A percentile compares a stretch with the other conserved stretches of the same genome.
phyloP scores from a whole-genome alignment of 2,113 vertebrate species.

The Edolisoma coerulescens region DNA sequence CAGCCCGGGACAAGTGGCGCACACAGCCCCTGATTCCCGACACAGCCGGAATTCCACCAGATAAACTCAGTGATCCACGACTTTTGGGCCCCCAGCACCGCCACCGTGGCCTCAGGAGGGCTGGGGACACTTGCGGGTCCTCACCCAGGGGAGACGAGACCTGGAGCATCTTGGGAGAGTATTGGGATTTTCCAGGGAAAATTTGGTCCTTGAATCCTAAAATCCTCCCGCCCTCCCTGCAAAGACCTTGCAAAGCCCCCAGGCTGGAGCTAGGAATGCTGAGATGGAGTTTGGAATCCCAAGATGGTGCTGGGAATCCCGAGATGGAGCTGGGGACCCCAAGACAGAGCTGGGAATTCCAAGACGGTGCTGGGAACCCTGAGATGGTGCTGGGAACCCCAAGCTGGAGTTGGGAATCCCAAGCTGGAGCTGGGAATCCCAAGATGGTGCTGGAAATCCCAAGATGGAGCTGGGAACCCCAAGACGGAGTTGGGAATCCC shows the following conservation, averaged over 20 bases:
- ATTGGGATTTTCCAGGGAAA: background rate
- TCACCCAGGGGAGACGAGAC: rapidly evolving
- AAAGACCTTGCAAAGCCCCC: background rate
- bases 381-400: background rate
- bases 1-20: background rate
- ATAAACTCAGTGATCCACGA: rapidly evolving
- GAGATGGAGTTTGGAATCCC: rapidly evolving
- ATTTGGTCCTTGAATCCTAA: background rate
- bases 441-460: rapidly evolving
- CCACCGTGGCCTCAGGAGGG: rapidly evolving
- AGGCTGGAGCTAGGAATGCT: rapidly evolving
- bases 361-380: background rate
- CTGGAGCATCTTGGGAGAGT: rapidly evolving
- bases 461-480: background rate
- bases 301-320: rapidly evolving
- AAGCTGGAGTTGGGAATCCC: background rate
- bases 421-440: background rate
- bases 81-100: rapidly evolving
- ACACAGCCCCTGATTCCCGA: background rate
- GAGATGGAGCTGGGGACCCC: background rate
- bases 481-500: rapidly evolving
- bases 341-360: background rate
- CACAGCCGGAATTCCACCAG: rapidly evolving
- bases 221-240: rapidly evolving
- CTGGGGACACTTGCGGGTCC: rapidly evolving